Evolutionary conservation across 2,888 invertebrate species (phyloP), one percentile per base, ranked within the genome.

Genomic region (Apodemia duryi): DNA sequence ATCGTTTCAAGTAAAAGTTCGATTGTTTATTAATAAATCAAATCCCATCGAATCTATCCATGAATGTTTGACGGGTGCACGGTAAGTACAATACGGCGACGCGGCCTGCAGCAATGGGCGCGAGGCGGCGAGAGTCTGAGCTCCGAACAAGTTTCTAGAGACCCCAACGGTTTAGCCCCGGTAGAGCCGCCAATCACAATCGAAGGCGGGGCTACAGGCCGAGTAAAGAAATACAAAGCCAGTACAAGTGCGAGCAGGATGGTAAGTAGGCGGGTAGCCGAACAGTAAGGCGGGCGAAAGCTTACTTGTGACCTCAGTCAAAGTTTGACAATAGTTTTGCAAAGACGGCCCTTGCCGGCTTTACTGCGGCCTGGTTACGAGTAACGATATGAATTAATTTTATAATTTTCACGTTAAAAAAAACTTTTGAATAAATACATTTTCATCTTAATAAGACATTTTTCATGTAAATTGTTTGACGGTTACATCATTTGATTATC

Each of bases 151-250:
- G 10, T 51, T 51, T 51, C n/a, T n/a, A 7, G 7, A 51, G 51
- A 28, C 52, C 52, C 52, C 52, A 52, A 9, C 9, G 28, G 10
- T 28, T 10, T 28, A 10, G 10, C 52, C 28, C 9, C 28, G 28
- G 52, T 52, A 28, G 32, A 9, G 41, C 1, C 41, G 11, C 70
- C 69, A 67, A 70, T 70, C 29, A 52, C 13, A 9, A 29, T 29
- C 32, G 7, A 57, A 35, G 83, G 86, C 80, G 85, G 80, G 73
- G 80, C 75, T 67, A 41, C 6, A 38, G 75, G 79, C 57, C 1
- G 76, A 76, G 81, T 82, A 57, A 67, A 66, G 0, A 57, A 2
- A 62, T 64, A 75, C 63, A n/a, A 3, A 3, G 1, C 5, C 7
- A 21, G 11, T 9, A 0, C 2, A 43, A 5, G 72, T 6, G 75